Evolutionary conservation across 2,797 vertebrate species (phyloP).

Genomic region (Mus caroli): DNA sequence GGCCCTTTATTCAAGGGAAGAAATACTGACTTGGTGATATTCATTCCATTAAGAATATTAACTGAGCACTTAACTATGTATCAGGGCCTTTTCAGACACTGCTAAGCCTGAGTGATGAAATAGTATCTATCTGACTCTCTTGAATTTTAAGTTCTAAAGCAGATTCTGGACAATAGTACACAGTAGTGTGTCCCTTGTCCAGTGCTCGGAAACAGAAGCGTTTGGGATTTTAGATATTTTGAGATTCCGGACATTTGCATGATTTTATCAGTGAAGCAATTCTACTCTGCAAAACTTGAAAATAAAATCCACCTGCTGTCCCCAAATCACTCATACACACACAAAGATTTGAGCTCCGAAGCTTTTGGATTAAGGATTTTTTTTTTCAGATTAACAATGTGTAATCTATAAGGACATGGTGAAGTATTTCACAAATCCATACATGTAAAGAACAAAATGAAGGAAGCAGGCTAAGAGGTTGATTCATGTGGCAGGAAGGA

Average conservation of each 20-base stretch:
- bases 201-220: neutral
- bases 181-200: neutral
- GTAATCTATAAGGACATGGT: neutral
- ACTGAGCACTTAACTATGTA: neutral
- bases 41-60: slow-evolving; percentile 14
- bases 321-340: neutral
- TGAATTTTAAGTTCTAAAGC: slow-evolving; percentile 46
- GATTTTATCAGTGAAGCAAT: neutral
- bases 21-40: slow-evolving; percentile 43
- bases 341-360: neutral
- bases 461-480: neutral
- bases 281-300: neutral
- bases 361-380: neutral
- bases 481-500: neutral
- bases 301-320: neutral
- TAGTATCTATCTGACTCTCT: slow-evolving; percentile 25
- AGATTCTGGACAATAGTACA: neutral
- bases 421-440: neutral
- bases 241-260: neutral
- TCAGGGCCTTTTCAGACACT: slow-evolving; percentile 23
- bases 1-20: neutral
- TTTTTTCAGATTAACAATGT: neutral
- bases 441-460: neutral
- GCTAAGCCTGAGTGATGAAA: neutral
- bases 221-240: neutral